phyloP scores from a whole-genome alignment of 2,888 invertebrate species.

The Aradus depressus region DNA sequence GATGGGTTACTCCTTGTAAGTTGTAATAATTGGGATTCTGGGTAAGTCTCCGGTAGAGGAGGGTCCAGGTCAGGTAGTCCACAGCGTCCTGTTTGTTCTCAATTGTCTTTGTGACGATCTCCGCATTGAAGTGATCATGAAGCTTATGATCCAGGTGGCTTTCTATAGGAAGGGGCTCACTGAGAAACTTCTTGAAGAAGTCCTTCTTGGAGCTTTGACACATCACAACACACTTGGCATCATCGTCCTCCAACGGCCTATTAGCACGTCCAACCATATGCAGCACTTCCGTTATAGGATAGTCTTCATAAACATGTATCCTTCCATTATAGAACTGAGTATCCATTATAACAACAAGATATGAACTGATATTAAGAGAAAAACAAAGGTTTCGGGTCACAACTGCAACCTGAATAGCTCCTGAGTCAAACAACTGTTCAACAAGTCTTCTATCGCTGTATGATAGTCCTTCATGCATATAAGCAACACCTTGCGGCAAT shows the following conservation, averaged over 20 bases:
- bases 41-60: slow-evolving; percentile 89
- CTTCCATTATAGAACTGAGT: slow-evolving; percentile 86
- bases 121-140: slow-evolving; percentile 99
- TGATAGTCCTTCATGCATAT: slow-evolving; percentile 88
- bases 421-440: slow-evolving; percentile 84
- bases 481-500: slow-evolving; percentile 88
- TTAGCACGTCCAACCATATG: slow-evolving; percentile 98
- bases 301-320: slow-evolving; percentile 73
- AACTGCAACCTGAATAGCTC: slow-evolving; percentile 86
- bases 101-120: slow-evolving; percentile 98
- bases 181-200: slow-evolving; percentile 95
- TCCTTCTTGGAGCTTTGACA: slow-evolving; percentile 97
- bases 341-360: slow-evolving; percentile 94
- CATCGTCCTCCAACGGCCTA: slow-evolving; percentile 80
- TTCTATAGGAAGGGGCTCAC: slow-evolving; percentile 93
- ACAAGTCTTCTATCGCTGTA: slow-evolving; percentile 77
- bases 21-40: slow-evolving; percentile 99
- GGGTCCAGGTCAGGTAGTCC: slow-evolving; percentile 98
- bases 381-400: slow-evolving; percentile 86
- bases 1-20: slow-evolving; percentile 89
- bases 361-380: slow-evolving; percentile 79
- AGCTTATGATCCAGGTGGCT: slow-evolving; percentile 95
- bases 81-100: slow-evolving; percentile 99
- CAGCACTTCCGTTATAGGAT: slow-evolving; percentile 90
- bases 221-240: slow-evolving; percentile 89